Evolutionary conservation across 2,888 invertebrate genomes (phyloP), one percentile per base, ranked within the genome.

Genomic region (Drepana falcataria): DNA sequence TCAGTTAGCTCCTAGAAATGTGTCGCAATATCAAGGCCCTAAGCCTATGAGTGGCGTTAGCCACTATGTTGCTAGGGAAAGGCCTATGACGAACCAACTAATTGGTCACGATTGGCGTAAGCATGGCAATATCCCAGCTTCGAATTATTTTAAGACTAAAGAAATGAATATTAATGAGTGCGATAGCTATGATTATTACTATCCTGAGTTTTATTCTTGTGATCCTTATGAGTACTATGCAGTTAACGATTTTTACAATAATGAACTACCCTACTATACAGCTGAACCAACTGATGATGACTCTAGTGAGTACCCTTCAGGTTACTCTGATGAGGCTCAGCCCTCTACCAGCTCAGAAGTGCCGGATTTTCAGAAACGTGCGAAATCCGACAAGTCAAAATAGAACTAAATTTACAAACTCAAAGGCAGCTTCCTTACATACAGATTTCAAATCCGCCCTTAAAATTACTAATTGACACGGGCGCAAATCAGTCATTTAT

Each of bases 391-490:
- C 47, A 56, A 51, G 49, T 48, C 41, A 58, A 56, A 52, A 61
- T 61, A 59, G 57, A 61, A 48, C 1, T 64, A n/a, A 64, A 64
- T 47, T 7, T 58, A 0, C 58, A 60, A 35, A 58, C 51, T 0
- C 56, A 64, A 37, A 41, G 59, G 33, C 57, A 60, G 21, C 41
- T 61, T 7, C 57, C 56, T 0, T 64, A 49, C 40, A 54, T 61
- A 3, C 58, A 57, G 33, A 58, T 60, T 35, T 1, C 9, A 1
- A 41, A 56, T 37, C 64, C 63, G 1, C 60, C 63, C 1, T n/a
- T 63, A 2, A 61, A 63, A 37, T 44, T 63, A 0, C 41, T 63
- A 5, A 57, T 64, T 6, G 61, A 61, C 33, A 61, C 59, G 0
- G 63, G 63, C 3, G 60, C 63, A 4, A 63, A 63, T 47, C 57